phyloP scores from a whole-genome alignment of 2,888 invertebrate genomes.

The Cantharis nigra region DNA sequence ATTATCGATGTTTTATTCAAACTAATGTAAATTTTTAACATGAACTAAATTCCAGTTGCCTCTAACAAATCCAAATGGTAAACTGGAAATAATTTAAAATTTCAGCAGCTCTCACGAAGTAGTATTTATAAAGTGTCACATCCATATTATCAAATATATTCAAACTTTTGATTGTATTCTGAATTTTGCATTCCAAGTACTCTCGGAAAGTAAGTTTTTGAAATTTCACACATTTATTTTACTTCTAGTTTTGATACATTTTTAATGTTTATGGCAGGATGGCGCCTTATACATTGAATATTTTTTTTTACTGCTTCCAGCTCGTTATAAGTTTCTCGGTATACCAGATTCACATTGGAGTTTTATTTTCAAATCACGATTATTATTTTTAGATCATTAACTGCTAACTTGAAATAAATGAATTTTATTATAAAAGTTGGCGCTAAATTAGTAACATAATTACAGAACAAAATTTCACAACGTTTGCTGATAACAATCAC shows the following conservation, averaged over 20 bases:
- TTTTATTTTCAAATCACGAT: background rate
- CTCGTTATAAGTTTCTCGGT: no score
- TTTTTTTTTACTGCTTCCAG: background rate
- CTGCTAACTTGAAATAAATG: background rate
- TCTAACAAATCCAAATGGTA: background rate
- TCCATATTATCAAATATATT: background rate
- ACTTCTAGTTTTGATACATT: background rate
- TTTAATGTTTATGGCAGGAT: background rate
- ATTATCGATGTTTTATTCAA: background rate
- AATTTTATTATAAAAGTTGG: background rate
- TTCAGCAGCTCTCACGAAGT: background rate
- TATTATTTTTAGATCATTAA: background rate
- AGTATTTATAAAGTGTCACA: background rate
- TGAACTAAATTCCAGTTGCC: background rate
- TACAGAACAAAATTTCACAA: background rate
- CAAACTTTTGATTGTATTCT: background rate
- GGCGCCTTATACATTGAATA: background rate
- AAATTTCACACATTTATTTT: background rate
- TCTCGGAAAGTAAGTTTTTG: background rate
- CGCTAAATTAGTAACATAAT: background rate
- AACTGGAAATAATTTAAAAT: background rate
- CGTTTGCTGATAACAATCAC: constrained; percentile 2
- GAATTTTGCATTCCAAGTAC: no score
- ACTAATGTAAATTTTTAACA: background rate
- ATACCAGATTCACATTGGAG: no score